These are phyloP conservation scores for Elaeidobius kamerunicus DNA, from an alignment of 2,888 invertebrate genomes.

Conservation along the genomic window DNA sequence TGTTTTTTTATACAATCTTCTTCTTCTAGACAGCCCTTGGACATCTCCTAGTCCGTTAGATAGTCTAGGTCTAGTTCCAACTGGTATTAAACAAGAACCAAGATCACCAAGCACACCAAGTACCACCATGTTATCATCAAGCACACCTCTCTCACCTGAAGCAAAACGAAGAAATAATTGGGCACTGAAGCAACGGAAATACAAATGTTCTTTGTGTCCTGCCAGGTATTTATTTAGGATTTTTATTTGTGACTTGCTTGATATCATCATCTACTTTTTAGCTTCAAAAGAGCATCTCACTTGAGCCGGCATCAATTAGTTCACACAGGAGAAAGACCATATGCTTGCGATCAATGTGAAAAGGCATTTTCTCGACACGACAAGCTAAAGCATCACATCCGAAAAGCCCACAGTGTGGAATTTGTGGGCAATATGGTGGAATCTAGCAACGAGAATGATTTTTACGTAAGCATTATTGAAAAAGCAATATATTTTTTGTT, in stretches of 20 bases:
- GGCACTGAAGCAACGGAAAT: conserved; percentile 43
- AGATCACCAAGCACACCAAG: neutral
- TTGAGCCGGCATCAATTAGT: conserved; percentile 66
- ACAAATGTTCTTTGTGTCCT: conserved; percentile 43
- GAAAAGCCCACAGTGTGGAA: conserved; percentile 52
- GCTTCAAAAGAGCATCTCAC: conserved; percentile 69
- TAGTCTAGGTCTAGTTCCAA: neutral
- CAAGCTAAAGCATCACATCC: conserved; percentile 66
- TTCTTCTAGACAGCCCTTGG: neutral
- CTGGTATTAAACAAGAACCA: conserved; percentile 13
- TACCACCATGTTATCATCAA: neutral
- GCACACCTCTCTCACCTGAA: conserved; percentile 10
- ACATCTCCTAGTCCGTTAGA: conserved; percentile 2
- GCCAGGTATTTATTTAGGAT: conserved; percentile 38
- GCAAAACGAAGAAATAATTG: conserved; percentile 34
- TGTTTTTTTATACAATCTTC: conserved; percentile 1
- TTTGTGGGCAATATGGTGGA: conserved; percentile 16
- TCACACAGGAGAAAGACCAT: conserved; percentile 70
- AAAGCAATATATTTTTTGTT: neutral
- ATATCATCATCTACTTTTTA: conserved; percentile 36
- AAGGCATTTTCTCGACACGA: conserved; percentile 70
- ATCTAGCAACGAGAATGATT: neutral
- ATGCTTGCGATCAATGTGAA: conserved; percentile 65
- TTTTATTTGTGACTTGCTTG: neutral
- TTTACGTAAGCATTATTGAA: conserved; percentile 25